phyloP scores from a whole-genome alignment of 2,113 vertebrate species.

The Phasianus colchicus region DNA sequence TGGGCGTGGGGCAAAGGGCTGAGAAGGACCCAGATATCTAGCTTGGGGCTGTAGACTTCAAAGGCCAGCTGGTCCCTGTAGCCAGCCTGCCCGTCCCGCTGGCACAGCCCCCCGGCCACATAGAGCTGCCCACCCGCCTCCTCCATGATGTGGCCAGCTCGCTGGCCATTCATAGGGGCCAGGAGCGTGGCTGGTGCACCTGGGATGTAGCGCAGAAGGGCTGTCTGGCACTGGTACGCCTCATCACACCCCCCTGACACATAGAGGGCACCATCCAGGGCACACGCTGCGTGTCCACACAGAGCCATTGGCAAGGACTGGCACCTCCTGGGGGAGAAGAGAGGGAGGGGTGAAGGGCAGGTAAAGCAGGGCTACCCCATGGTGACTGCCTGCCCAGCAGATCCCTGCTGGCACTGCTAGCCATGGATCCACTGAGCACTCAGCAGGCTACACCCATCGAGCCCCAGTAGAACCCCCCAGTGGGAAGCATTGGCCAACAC shows the following conservation, averaged over 20 bases:
- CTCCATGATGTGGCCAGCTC: constrained; percentile 82
- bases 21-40: constrained; percentile 74
- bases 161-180: constrained; percentile 76
- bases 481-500: not conserved
- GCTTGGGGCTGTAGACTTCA: constrained; percentile 76
- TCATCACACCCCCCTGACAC: constrained; percentile 78
- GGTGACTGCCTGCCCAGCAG: not conserved
- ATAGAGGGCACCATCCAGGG: constrained; percentile 77
- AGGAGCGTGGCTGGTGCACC: constrained; percentile 50
- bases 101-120: constrained; percentile 78
- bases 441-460: not conserved
- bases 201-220: constrained; percentile 75
- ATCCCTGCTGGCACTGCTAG: not conserved
- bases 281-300: constrained; percentile 78
- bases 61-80: constrained; percentile 79
- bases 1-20: constrained; percentile 79
- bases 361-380: not conserved
- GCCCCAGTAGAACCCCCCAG: not conserved
- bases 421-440: fast-evolving
- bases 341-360: not conserved
- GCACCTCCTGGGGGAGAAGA: constrained; percentile 69
- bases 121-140: constrained; percentile 75
- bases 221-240: constrained; percentile 48
- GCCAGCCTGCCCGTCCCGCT: constrained; percentile 45
- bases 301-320: constrained; percentile 74